Conservation (phyloP, 2,888 invertebrate genomes). For the Drosophila koepferae region DNA sequence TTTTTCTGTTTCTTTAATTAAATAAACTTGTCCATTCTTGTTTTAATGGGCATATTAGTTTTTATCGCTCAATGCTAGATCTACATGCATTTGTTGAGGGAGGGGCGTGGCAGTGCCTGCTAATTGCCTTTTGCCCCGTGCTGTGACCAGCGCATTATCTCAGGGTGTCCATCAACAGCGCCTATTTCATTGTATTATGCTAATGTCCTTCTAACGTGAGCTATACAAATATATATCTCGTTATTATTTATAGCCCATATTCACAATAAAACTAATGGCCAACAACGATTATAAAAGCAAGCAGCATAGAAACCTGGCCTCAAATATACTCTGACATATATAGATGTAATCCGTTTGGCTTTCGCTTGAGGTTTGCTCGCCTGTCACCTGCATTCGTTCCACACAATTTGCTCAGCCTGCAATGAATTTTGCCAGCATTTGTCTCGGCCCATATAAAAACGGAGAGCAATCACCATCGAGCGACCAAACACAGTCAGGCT, state of each 20-base stretch:
- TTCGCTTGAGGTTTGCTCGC: background rate
- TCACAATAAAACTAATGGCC: constrained; percentile 53
- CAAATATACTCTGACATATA: no score
- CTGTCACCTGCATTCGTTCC: constrained; percentile 26
- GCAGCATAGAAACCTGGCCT: no score
- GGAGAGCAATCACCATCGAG: background rate
- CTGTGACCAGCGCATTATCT: constrained; percentile 60
- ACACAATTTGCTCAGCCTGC: constrained; percentile 17
- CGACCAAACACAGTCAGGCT: constrained; percentile 11
- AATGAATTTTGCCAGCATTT: constrained; percentile 38
- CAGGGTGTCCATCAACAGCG: constrained; percentile 40
- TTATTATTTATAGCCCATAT: constrained; percentile 44
- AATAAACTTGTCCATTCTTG: constrained; percentile 62
- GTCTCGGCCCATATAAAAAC: constrained; percentile 33
- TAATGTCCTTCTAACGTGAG: constrained; percentile 73
- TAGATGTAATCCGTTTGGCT: background rate
- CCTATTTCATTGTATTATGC: constrained; percentile 51
- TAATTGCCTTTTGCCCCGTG: constrained; percentile 60
- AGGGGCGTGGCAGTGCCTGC: constrained; percentile 32
- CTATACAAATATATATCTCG: constrained; percentile 54
- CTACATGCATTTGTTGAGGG: constrained; percentile 35
- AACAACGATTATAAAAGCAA: background rate
- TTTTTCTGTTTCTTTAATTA: constrained; percentile 59
- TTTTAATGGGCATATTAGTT: constrained; percentile 64
- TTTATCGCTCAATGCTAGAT: constrained; percentile 63